Evolutionary conservation across 2,113 vertebrate genomes (phyloP), one percentile per base, ranked within the genome.

Genomic region (Gopherus evgoodei): DNA sequence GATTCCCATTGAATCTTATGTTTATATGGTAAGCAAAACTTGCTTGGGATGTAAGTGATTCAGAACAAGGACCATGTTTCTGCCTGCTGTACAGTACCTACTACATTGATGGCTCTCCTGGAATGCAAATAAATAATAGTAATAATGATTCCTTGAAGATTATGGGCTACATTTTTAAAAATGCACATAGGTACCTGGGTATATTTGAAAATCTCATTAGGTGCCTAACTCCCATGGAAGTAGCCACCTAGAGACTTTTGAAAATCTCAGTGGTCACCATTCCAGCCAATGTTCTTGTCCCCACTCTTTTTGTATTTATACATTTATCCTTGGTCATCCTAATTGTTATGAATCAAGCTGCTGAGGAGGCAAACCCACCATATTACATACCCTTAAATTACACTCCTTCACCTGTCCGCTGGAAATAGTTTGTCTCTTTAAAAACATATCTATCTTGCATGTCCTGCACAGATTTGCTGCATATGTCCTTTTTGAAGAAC

Each of bases 401-500:
- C 0, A 52, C 0, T 0, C 75, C 14, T 85, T 87, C 44, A 5
- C 1, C 12, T 94, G 17, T 12, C 47, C 83, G 13, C 2, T 19
- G 25, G 1, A 83, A 87, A 78, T 72, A 0, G 53, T 81, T 86
- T 57, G 4, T 76, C 35, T 75, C 83, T 69, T 84, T 6, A 84
- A 79, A 6, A 53, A 7, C 16, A 38, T 82, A 93, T 89, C 82
- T 13, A 59, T 90, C 59, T 75, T 89, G 1, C 19, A 19, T 50
- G 79, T 47, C 25, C 42, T 84, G 21, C 1, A n/a, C 76, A 49
- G 65, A 89, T 80, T 84, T 84, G 49, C 56, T 79, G 9, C 80
- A 80, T 79, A 85, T 94, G 8, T 24, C 5, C 42, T 69, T 92
- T 91, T 57, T 29, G 89, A 93, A 91, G 81, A 69, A 17, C 7